phyloP scores from a whole-genome alignment of 2,888 invertebrate species.

The Tinea pellionella region DNA sequence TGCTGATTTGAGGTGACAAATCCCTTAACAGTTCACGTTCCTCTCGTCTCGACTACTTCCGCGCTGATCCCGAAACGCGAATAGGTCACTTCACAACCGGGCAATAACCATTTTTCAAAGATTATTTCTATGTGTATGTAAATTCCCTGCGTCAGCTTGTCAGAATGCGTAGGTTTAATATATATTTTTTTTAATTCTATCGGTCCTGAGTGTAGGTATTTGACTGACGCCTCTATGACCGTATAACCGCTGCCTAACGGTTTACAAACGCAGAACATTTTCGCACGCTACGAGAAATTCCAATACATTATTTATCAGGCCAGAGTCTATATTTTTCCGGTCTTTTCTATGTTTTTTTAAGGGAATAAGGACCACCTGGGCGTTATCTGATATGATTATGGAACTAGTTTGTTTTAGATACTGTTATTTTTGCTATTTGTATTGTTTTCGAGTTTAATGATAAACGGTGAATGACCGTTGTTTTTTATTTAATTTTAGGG shows the following conservation, averaged over 20 bases:
- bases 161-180: too few species aligned
- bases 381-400: background rate
- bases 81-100: too few species aligned
- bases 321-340: slow-evolving; percentile 44
- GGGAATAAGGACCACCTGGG: slow-evolving; percentile 5
- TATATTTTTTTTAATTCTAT: too few species aligned
- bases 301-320: slow-evolving; percentile 53
- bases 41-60: too few species aligned
- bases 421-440: slow-evolving; percentile 1
- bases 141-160: too few species aligned
- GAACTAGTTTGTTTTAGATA: background rate
- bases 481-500: background rate
- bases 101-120: too few species aligned
- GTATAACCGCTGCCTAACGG: slow-evolving; percentile 22
- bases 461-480: background rate
- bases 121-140: too few species aligned
- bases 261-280: slow-evolving; percentile 33
- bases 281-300: slow-evolving; percentile 49
- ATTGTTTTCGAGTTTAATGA: background rate
- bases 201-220: too few species aligned
- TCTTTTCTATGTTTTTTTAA: slow-evolving; percentile 41
- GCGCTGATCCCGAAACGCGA: too few species aligned
- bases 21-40: too few species aligned
- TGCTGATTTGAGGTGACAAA: too few species aligned
- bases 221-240: too few species aligned